These are phyloP conservation scores for Agapetus fuscipes DNA, from an alignment of 2,888 invertebrate genomes.

Conservation along the genomic window DNA sequence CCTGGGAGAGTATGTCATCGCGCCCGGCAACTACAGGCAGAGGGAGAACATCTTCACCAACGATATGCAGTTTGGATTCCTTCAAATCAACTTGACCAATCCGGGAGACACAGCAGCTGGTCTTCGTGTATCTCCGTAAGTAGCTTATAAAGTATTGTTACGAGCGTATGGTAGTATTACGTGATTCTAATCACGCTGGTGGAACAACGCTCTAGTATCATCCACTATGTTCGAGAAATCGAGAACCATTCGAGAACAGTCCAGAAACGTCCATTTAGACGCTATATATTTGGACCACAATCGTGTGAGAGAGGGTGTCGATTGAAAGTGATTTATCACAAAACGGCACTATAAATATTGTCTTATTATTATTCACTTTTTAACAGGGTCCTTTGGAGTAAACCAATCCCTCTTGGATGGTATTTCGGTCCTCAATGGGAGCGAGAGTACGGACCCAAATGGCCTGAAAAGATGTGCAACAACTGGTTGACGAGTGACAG, in stretches of 20 bases:
- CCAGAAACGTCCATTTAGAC: too few relatives aligned
- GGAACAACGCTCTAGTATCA: too few relatives aligned
- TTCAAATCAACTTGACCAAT: conserved; percentile 79
- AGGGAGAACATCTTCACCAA: conserved; percentile 57
- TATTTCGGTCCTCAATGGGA: conserved; percentile 90
- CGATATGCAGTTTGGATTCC: conserved; percentile 77
- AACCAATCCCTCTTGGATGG: conserved; percentile 87
- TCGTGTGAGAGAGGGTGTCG: too few relatives aligned
- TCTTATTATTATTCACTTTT: too few relatives aligned
- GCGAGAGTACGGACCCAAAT: conserved; percentile 62
- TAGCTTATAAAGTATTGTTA: conserved; percentile 28
- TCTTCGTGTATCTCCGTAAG: conserved; percentile 64
- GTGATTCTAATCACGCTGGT: too few relatives aligned
- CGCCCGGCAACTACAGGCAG: conserved; percentile 61
- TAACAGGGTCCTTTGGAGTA: conserved; percentile 70
- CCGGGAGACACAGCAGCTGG: conserved; percentile 57
- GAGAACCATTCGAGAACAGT: too few relatives aligned
- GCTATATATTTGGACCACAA: too few relatives aligned
- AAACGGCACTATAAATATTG: too few relatives aligned
- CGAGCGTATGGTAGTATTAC: too few relatives aligned
- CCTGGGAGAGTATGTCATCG: conserved; percentile 61
- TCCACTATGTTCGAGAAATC: too few relatives aligned
- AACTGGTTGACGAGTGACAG: conserved; percentile 84
- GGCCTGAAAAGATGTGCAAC: conserved; percentile 79
- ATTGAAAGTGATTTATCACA: too few relatives aligned